A percentile compares a stretch with the other conserved stretches of the same genome.
These are phyloP conservation scores for Spinibarbus caldwelli DNA, from an alignment of 2,797 vertebrate species.

Conservation along the genomic window DNA sequence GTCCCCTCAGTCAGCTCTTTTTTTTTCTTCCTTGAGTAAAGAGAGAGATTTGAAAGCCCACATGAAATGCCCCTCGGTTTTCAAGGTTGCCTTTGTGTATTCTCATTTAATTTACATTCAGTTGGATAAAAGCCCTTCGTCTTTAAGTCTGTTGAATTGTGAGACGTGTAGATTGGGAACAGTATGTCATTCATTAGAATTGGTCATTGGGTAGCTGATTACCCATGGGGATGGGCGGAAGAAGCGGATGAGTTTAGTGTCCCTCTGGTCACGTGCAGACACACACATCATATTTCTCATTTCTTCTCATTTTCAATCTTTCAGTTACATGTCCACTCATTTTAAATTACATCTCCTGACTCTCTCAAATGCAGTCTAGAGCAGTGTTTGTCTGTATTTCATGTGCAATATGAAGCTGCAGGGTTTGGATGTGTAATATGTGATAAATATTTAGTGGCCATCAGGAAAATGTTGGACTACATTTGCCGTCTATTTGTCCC, in stretches of 20 bases:
- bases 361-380: conserved; percentile 26
- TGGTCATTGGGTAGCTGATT: conserved; percentile 43
- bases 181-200: conserved; percentile 41
- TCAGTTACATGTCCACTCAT: conserved; percentile 1
- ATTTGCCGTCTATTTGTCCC: conserved; percentile 51
- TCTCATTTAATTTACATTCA: conserved; percentile 28
- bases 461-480: conserved; percentile 59
- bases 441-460: conserved; percentile 62
- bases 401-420: conserved; percentile 31
- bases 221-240: conserved; percentile 15
- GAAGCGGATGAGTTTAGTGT: conserved; percentile 1
- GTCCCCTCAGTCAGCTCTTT: neutral
- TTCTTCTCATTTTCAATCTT: conserved; percentile 28
- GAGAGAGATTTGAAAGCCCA: neutral
- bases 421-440: conserved; percentile 55
- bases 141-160: conserved; percentile 26
- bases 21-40: neutral
- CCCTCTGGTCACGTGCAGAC: conserved; percentile 21
- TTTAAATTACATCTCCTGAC: conserved; percentile 15
- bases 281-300: neutral
- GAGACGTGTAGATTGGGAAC: conserved; percentile 19
- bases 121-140: conserved; percentile 22
- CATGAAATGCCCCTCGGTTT: conserved; percentile 10
- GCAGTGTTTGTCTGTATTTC: conserved; percentile 33
- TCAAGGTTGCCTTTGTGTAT: conserved; percentile 25